These are phyloP conservation scores for Hyperoplus immaculatus DNA, from an alignment of 2,797 vertebrate genomes.

Conservation along the genomic window DNA sequence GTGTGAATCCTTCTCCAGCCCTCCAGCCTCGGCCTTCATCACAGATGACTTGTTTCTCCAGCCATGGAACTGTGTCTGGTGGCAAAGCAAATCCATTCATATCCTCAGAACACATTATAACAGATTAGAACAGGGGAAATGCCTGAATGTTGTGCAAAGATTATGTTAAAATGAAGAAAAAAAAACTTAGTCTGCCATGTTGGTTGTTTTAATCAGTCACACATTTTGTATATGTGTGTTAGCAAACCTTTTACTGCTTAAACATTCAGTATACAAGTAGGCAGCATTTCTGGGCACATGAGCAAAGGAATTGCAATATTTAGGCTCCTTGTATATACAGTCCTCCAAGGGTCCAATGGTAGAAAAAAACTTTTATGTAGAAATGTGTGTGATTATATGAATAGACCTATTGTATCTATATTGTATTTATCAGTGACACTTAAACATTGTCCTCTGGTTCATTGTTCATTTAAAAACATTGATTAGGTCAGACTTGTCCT, in stretches of 20 bases:
- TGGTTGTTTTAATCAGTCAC: not conserved
- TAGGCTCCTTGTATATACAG: not conserved
- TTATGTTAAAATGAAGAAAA: no score
- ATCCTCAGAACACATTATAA: not conserved
- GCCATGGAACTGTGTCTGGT: slow-evolving; percentile 86
- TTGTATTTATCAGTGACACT: not conserved
- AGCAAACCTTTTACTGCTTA: not conserved
- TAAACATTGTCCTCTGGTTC: not conserved
- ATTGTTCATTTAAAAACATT: not conserved
- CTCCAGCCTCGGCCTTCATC: slow-evolving; percentile 83
- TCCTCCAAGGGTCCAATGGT: not conserved
- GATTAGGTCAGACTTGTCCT: not conserved
- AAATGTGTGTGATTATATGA: not conserved
- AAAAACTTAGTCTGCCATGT: not conserved
- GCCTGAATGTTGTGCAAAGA: not conserved
- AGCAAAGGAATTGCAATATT: not conserved
- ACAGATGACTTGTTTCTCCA: slow-evolving; percentile 87
- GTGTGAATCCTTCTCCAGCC: slow-evolving; percentile 81
- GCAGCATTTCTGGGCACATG: not conserved
- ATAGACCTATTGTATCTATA: no score
- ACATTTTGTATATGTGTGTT: not conserved
- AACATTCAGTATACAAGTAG: not conserved
- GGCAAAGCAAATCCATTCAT: slow-evolving; percentile 32
- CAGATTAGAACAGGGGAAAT: not conserved
- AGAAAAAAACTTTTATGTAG: not conserved